phyloP scores from a whole-genome alignment of 1,140 invertebrate species.

The Tetranychus urticae region DNA sequence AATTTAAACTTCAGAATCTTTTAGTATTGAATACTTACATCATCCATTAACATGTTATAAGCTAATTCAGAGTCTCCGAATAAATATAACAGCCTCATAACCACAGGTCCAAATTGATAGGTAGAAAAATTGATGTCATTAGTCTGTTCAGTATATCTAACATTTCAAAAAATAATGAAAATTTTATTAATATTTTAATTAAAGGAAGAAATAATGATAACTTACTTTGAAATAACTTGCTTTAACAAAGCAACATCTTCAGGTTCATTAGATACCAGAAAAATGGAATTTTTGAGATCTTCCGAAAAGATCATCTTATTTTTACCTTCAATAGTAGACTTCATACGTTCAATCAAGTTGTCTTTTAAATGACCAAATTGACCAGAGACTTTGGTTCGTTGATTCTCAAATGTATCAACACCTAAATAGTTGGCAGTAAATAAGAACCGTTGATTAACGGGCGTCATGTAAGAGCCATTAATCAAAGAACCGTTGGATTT shows the following conservation, averaged over 20 bases:
- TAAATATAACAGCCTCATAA: constrained; percentile 49
- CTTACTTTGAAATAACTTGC: constrained; percentile 11
- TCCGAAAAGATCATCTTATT: constrained; percentile 47
- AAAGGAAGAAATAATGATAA: background rate
- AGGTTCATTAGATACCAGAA: constrained; percentile 28
- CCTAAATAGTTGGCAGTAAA: background rate
- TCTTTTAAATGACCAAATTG: background rate
- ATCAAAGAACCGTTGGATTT: too few relatives aligned
- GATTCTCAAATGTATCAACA: background rate
- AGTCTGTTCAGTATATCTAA: constrained; percentile 43
- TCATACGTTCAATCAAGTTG: background rate
- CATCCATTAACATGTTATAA: constrained; percentile 23
- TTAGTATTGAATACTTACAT: constrained; percentile 3
- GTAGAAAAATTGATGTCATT: constrained; percentile 43
- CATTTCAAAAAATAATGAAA: too few relatives aligned
- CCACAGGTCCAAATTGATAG: constrained; percentile 54
- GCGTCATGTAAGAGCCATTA: too few relatives aligned
- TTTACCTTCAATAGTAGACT: background rate
- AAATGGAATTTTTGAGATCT: constrained; percentile 55
- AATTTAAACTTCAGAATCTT: too few relatives aligned
- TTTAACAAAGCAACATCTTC: constrained; percentile 32
- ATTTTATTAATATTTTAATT: too few relatives aligned
- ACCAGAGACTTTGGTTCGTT: background rate
- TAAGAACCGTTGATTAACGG: background rate
- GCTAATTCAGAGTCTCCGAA: constrained; percentile 41